These are phyloP conservation scores for Ecliptopera silaceata DNA, from an alignment of 2,888 invertebrate genomes.

Conservation along the genomic window DNA sequence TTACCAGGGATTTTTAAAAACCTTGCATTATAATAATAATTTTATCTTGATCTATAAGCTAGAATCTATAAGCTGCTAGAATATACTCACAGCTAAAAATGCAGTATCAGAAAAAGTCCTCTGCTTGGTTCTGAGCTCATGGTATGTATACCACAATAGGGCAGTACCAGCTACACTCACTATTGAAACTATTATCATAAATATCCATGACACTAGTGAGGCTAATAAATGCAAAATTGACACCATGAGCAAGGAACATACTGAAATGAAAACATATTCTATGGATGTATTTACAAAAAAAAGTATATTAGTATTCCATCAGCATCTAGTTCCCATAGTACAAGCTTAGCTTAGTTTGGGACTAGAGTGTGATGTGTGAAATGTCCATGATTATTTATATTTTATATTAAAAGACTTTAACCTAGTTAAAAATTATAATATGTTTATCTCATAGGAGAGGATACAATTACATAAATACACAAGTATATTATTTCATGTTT, in stretches of 20 bases:
- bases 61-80: not conserved
- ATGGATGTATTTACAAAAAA: no score
- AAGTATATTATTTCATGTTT: no score
- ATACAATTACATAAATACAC: no score
- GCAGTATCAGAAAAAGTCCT: constrained; percentile 57
- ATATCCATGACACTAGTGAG: constrained; percentile 92
- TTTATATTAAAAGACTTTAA: no score
- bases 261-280: constrained; percentile 81
- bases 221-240: constrained; percentile 93
- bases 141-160: constrained; percentile 95
- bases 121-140: constrained; percentile 86
- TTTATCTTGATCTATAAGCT: not conserved
- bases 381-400: no score
- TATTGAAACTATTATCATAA: constrained; percentile 90
- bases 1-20: not conserved
- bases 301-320: no score
- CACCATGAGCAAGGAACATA: constrained; percentile 91
- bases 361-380: no score
- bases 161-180: constrained; percentile 90
- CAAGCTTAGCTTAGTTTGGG: no score
- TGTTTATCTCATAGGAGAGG: no score
- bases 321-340: no score
- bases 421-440: no score
- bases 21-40: not conserved
- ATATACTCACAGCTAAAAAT: constrained; percentile 64